Evolutionary conservation across 2,113 vertebrate species (phyloP), one percentile per base, ranked within the genome.

Genomic region (Mellivora capensis): DNA sequence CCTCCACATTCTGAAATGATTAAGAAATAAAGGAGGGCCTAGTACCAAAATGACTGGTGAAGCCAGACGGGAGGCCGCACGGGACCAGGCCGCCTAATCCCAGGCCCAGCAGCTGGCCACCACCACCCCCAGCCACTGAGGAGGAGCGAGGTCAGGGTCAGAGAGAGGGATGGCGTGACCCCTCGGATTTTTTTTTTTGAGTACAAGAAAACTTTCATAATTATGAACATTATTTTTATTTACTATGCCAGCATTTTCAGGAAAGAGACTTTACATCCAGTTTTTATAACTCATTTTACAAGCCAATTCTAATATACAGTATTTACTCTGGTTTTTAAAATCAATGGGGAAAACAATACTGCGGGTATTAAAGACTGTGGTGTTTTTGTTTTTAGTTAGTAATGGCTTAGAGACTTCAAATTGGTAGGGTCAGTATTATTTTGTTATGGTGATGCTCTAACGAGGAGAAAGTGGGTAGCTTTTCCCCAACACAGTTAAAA

Each of bases 221-320:
- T 98, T 98, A 98, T 98, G 88, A 98, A 98, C 97, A 99, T 99
- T 98, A 99, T 99, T 99, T 98, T 98, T 98, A 98, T 98, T 98
- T 98, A 99, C 97, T 99, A 98, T 98, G 98, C 96, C 98, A 98
- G 99, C 98, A 99, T 90, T 98, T 97, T 98, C 98, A 98, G 84
- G 98, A 98, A 98, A 98, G 92, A 98, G 87, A 98, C 93, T 99
- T 99, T 99, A 99, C 98, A 99, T 98, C 97, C 97, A 98, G 62
- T 83, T 98, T 98, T 98, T 89, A 98, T 96, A 98, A 98, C 98
- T 98, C 98, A 98, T 96, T 99, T 99, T 99, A 99, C 99, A 99
- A 98, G 99, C 98, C 98, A 98, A 97, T 98, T 98, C 97, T 97
- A 98, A 98, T 98, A 99, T 99, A 99, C 98, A 99, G 62, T 98